Evolutionary conservation across 2,888 invertebrate species (phyloP).

Genomic region (Caenorhabditis sp.): DNA sequence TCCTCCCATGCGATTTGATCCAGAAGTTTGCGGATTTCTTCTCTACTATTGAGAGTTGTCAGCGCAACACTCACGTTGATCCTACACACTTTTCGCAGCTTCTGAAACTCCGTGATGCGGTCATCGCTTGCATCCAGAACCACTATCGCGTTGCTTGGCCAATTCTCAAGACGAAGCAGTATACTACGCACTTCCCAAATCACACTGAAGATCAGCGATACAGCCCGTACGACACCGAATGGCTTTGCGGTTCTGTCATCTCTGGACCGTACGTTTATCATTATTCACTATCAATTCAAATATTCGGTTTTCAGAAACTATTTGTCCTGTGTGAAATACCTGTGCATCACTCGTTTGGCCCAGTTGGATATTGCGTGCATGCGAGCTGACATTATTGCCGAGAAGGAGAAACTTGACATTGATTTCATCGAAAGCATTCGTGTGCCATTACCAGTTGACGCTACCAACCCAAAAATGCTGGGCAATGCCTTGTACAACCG

Average conservation of each 20-base stretch:
- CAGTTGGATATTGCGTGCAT: slow-evolving; percentile 6
- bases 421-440: neutral
- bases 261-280: slow-evolving; percentile 35
- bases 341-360: neutral
- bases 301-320: neutral
- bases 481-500: neutral
- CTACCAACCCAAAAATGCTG: neutral
- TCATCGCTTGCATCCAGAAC: neutral
- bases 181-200: neutral
- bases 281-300: neutral
- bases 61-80: neutral
- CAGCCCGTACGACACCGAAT: slow-evolving; percentile 24
- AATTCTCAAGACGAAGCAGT: neutral
- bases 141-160: neutral
- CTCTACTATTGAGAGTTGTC: neutral
- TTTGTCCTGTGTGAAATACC: slow-evolving; percentile 2
- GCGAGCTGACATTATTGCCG: slow-evolving; percentile 23
- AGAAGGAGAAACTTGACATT: neutral
- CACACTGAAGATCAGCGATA: neutral
- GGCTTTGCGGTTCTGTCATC: slow-evolving; percentile 26
- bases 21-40: slow-evolving; percentile 5
- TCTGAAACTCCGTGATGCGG: slow-evolving; percentile 6
- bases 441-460: slow-evolving; percentile 2
- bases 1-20: neutral
- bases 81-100: neutral